These are phyloP conservation scores for Megalonaias nervosa DNA, from an alignment of 1,140 invertebrate species.

Conservation along the genomic window DNA sequence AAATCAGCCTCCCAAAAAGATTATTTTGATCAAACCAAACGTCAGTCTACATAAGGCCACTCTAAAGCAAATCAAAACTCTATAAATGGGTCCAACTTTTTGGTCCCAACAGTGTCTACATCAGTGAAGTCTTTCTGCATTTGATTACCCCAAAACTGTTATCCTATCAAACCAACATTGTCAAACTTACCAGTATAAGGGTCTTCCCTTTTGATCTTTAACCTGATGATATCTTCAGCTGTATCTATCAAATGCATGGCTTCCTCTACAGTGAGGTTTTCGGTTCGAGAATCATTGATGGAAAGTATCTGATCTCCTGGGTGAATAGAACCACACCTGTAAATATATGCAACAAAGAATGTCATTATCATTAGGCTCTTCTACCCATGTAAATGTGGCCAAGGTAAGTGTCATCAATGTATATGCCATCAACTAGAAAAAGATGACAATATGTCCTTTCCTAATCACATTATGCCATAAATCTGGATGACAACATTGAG, in stretches of 20 bases:
- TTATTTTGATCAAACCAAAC: too few relatives aligned
- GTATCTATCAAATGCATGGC: slow-evolving; percentile 84
- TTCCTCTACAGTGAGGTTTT: slow-evolving; percentile 81
- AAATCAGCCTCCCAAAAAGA: too few relatives aligned
- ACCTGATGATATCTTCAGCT: slow-evolving; percentile 83
- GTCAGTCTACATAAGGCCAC: too few relatives aligned
- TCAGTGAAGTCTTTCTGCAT: background rate
- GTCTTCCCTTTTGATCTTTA: slow-evolving; percentile 80
- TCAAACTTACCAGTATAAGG: slow-evolving; percentile 46
- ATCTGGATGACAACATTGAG: too few relatives aligned
- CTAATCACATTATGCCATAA: too few relatives aligned
- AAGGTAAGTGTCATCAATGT: too few relatives aligned
- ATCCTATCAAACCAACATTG: too few relatives aligned
- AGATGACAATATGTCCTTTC: too few relatives aligned
- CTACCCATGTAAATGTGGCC: too few relatives aligned
- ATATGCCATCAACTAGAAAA: too few relatives aligned
- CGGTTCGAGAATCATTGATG: slow-evolving; percentile 87
- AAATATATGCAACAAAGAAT: slow-evolving; percentile 18
- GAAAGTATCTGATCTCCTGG: slow-evolving; percentile 89
- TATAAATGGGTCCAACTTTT: too few relatives aligned
- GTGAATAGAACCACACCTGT: slow-evolving; percentile 82
- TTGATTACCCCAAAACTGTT: background rate
- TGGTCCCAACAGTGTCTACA: background rate
- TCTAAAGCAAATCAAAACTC: too few relatives aligned
- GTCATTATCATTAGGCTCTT: background rate